These are phyloP conservation scores for Coendou prehensilis DNA, from an alignment of 2,797 vertebrate genomes.

Conservation along the genomic window DNA sequence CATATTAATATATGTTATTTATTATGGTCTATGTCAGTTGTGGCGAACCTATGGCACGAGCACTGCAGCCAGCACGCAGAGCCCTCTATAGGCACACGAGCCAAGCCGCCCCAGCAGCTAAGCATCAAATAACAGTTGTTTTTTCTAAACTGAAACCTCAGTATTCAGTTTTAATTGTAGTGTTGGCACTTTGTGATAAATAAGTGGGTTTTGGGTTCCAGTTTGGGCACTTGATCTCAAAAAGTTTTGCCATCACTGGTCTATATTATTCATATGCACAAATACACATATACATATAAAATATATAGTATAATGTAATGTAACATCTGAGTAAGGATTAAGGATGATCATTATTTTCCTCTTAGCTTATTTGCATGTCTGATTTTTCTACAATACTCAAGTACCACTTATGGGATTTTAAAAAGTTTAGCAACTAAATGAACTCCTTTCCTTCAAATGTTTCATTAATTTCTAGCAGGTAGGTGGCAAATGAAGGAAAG, in stretches of 20 bases:
- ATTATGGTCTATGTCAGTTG: background rate
- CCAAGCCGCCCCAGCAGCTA: background rate
- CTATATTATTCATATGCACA: background rate
- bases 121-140: background rate
- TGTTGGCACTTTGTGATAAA: background rate
- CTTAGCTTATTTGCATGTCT: slow-evolving; percentile 28
- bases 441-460: slow-evolving; percentile 29
- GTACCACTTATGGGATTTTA: slow-evolving; percentile 8
- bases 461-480: slow-evolving; percentile 54
- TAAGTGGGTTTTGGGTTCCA: background rate
- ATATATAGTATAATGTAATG: background rate
- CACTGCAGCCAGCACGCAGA: background rate
- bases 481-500: slow-evolving; percentile 2
- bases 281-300: background rate
- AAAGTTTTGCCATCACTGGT: background rate
- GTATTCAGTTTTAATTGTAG: background rate
- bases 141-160: background rate
- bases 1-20: background rate
- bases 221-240: background rate
- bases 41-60: too few relatives aligned
- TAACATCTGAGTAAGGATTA: background rate
- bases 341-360: slow-evolving; percentile 44
- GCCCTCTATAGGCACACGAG: too few relatives aligned
- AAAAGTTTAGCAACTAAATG: slow-evolving; percentile 41
- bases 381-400: slow-evolving; percentile 26